Conservation (phyloP, 30 jellyfish, hydroid and myxozoan genomes). For the Turritopsis rubra region DNA sequence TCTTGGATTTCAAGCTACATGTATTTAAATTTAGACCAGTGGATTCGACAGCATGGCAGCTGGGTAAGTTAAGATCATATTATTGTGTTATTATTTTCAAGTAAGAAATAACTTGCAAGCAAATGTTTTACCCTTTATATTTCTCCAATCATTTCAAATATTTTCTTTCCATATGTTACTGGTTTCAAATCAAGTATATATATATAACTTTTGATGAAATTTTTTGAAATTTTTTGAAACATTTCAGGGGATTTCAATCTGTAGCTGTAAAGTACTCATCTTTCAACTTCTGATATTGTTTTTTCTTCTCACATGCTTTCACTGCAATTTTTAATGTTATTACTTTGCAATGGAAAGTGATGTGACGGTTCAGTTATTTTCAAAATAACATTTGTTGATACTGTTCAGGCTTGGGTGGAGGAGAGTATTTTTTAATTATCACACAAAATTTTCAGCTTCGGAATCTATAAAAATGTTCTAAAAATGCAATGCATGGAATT, state of each 20-base stretch:
- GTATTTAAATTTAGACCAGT: constrained; percentile 44
- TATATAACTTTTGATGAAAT: no score
- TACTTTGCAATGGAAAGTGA: background rate
- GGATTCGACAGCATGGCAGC: constrained; percentile 63
- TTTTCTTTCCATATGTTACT: background rate
- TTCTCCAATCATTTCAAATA: no score
- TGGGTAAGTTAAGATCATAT: constrained; percentile 55
- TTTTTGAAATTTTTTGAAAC: background rate
- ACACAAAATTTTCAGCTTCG: no score
- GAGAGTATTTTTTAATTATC: background rate
- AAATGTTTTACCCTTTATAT: no score
- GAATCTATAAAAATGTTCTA: no score
- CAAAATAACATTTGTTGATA: background rate
- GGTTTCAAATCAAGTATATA: no score
- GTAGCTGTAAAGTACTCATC: background rate
- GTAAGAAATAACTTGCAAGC: no score
- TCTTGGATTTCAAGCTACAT: constrained; percentile 80
- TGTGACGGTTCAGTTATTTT: background rate
- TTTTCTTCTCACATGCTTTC: background rate
- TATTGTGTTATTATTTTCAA: background rate
- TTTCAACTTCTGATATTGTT: background rate
- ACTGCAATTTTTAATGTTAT: background rate
- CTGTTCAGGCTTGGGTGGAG: background rate
- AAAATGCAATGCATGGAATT: no score
- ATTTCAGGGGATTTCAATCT: background rate